A percentile compares a stretch with the other conserved stretches of the same genome.
phyloP scores from a whole-genome alignment of 2,888 invertebrate genomes.

The Caenorhabditis drosophilae region DNA sequence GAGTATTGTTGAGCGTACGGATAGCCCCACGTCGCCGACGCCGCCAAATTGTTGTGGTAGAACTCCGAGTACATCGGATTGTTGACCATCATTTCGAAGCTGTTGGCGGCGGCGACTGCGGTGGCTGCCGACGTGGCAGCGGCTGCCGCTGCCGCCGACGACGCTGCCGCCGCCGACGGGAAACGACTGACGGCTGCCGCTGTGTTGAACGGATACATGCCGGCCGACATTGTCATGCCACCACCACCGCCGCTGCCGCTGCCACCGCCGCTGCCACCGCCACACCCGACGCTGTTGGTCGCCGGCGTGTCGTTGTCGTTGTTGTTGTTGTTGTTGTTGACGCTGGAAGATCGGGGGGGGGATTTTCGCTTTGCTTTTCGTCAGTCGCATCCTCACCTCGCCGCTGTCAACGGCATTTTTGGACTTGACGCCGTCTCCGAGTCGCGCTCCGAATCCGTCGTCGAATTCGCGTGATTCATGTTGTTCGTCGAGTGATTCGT shows the following conservation, averaged over 20 bases:
- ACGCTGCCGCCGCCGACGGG: background rate
- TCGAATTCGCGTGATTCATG: background rate
- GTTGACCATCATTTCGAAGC: slow-evolving; percentile 48
- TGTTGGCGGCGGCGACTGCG: slow-evolving; percentile 14
- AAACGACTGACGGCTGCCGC: too few relatives aligned
- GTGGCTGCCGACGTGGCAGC: slow-evolving; percentile 5
- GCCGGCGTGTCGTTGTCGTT: too few relatives aligned
- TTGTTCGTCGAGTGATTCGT: background rate
- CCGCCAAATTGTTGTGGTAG: slow-evolving; percentile 23
- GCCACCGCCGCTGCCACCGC: too few relatives aligned
- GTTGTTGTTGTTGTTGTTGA: too few relatives aligned
- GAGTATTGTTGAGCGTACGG: slow-evolving; percentile 31
- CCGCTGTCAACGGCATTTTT: slow-evolving; percentile 20
- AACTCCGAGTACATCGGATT: slow-evolving; percentile 39
- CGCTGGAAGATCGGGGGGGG: too few relatives aligned
- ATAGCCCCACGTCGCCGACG: slow-evolving; percentile 13
- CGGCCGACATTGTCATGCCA: background rate
- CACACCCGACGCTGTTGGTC: too few relatives aligned
- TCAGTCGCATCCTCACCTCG: background rate
- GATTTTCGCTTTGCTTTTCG: background rate
- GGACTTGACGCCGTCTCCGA: slow-evolving; percentile 28
- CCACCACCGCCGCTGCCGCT: too few relatives aligned
- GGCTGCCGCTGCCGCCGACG: slow-evolving; percentile 2
- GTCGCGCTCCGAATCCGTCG: slow-evolving; percentile 12
- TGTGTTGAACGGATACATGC: slow-evolving; percentile 11